Conservation (phyloP, 1,140 invertebrate genomes). For the Coelopa frigida region DNA sequence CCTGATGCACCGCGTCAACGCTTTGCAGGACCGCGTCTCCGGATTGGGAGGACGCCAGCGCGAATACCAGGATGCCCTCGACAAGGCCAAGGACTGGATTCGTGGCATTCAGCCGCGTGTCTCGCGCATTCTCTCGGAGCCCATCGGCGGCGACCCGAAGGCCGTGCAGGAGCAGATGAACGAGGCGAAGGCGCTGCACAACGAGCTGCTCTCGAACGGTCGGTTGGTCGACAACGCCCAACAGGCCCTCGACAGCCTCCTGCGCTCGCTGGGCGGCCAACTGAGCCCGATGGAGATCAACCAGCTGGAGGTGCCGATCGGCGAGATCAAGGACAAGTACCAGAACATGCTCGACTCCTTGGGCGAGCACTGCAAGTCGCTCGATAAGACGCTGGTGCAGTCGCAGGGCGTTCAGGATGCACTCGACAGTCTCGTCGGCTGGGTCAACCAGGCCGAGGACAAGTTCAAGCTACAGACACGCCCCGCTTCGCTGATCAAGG, state of each 20-base stretch:
- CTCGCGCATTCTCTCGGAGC: slow-evolving; percentile 67
- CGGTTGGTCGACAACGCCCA: slow-evolving; percentile 67
- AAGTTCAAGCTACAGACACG: slow-evolving; percentile 72
- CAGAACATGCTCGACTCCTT: slow-evolving; percentile 63
- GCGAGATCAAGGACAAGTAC: slow-evolving; percentile 71
- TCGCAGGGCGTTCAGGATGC: slow-evolving; percentile 93
- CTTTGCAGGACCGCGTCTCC: slow-evolving; percentile 68
- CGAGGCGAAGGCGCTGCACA: slow-evolving; percentile 75
- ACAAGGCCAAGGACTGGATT: slow-evolving; percentile 77
- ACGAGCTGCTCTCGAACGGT: slow-evolving; percentile 78
- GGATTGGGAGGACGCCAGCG: slow-evolving; percentile 69
- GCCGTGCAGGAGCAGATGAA: slow-evolving; percentile 81
- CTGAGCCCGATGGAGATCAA: slow-evolving; percentile 68
- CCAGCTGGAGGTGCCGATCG: slow-evolving; percentile 70
- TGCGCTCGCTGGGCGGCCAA: slow-evolving; percentile 71
- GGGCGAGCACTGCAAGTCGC: slow-evolving; percentile 68
- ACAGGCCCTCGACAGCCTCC: slow-evolving; percentile 61
- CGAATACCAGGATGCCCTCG: slow-evolving; percentile 74
- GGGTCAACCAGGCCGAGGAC: slow-evolving; percentile 78
- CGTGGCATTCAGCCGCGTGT: slow-evolving; percentile 72
- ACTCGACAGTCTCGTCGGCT: slow-evolving; percentile 73
- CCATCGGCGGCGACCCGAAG: slow-evolving; percentile 76
- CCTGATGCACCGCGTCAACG: slow-evolving; percentile 70
- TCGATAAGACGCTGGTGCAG: slow-evolving; percentile 84
- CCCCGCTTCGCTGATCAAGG: slow-evolving; percentile 80